Percentiles rank a stretch among this genome's conserved stretches.
Evolutionary conservation across 2,113 vertebrate genomes (phyloP).

Genomic region (Brienomyrus longianalis): DNA sequence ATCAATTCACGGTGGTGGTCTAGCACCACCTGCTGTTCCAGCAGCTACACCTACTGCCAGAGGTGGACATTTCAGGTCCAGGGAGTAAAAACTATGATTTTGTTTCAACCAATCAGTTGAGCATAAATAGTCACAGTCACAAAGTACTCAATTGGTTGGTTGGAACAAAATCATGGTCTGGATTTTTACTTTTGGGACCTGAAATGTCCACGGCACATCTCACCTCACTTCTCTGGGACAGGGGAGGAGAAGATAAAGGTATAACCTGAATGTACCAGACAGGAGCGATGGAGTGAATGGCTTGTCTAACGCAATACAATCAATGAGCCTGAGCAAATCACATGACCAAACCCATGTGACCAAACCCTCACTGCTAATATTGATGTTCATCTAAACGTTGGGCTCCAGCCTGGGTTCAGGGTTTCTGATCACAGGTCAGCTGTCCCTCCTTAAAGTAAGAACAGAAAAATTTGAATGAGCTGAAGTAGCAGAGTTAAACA

Average conservation of each 20-base stretch:
- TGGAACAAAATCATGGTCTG: background rate
- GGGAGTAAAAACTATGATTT: background rate
- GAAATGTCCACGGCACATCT: background rate
- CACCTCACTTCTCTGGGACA: background rate
- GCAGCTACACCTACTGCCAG: background rate
- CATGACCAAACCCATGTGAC: background rate
- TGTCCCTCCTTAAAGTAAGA: background rate
- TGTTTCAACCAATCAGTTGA: background rate
- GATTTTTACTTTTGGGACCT: background rate
- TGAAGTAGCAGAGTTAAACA: background rate
- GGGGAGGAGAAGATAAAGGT: background rate
- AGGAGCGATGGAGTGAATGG: background rate
- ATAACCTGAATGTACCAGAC: background rate
- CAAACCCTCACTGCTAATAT: background rate
- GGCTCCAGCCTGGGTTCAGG: background rate
- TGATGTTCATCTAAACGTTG: background rate
- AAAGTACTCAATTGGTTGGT: background rate
- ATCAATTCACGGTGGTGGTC: background rate
- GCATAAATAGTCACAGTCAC: background rate
- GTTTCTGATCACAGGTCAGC: background rate
- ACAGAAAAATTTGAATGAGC: background rate
- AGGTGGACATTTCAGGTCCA: background rate
- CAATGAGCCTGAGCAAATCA: background rate
- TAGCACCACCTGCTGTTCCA: background rate
- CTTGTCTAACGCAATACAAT: background rate